phyloP scores from a whole-genome alignment of 2,113 vertebrate genomes.

The Aphelocoma coerulescens region DNA sequence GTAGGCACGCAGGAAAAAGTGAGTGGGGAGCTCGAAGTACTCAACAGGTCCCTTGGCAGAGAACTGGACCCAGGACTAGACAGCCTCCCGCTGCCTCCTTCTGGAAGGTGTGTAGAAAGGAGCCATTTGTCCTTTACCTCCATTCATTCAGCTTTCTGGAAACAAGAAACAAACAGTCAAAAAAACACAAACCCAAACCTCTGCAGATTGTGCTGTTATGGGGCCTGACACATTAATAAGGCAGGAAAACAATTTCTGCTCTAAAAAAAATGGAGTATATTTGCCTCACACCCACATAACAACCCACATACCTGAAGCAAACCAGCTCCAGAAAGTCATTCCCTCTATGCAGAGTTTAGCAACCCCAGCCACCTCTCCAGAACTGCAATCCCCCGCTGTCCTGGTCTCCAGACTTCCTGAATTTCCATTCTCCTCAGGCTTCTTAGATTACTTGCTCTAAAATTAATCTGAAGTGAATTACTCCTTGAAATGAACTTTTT shows the following conservation, averaged over 20 bases:
- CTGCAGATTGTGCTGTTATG: neutral
- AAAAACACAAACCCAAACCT: neutral
- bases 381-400: neutral
- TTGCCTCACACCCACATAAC: neutral
- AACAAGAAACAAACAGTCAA: neutral
- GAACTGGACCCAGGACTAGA: neutral
- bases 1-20: neutral
- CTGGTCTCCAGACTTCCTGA: neutral
- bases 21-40: neutral
- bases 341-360: neutral
- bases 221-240: neutral
- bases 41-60: neutral
- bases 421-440: neutral
- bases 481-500: neutral
- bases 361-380: neutral
- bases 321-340: neutral
- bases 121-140: neutral
- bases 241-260: neutral
- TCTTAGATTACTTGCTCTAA: neutral
- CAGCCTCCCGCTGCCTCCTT: neutral
- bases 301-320: neutral
- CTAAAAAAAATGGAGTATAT: neutral
- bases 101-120: neutral
- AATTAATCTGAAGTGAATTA: constrained; percentile 10
- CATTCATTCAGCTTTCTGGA: neutral